phyloP scores from a whole-genome alignment of 2,113 vertebrate genomes.

The Probosciger aterrimus region DNA sequence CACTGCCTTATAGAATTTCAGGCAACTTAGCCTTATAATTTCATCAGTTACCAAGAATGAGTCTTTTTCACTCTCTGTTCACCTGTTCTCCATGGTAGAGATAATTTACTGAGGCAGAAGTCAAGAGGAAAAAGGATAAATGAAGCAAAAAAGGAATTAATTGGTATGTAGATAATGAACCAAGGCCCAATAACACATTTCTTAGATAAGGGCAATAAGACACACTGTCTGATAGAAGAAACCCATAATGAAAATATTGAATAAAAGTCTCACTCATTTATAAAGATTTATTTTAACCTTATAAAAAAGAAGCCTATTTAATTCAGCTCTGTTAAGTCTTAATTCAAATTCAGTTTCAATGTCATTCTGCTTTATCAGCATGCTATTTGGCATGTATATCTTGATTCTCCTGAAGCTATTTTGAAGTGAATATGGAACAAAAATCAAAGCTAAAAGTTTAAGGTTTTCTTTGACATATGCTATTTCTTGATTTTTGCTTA shows the following conservation, averaged over 20 bases:
- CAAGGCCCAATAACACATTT: background rate
- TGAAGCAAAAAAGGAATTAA: slow-evolving; percentile 26
- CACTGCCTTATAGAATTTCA: background rate
- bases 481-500: background rate
- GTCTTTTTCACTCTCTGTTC: background rate
- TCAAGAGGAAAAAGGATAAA: slow-evolving; percentile 12
- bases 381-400: background rate
- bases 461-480: background rate
- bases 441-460: background rate
- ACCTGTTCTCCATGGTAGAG: background rate
- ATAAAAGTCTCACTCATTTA: background rate
- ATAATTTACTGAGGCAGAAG: background rate
- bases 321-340: background rate
- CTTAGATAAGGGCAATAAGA: background rate
- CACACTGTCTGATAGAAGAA: background rate
- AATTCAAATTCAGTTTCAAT: slow-evolving; percentile 17
- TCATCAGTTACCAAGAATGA: background rate
- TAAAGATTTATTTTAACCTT: slow-evolving; percentile 1
- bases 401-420: background rate
- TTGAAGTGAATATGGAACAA: background rate
- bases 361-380: background rate
- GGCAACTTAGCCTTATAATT: background rate
- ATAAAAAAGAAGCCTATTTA: background rate
- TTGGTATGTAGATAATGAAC: slow-evolving; percentile 24
- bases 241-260: slow-evolving; percentile 3